These are phyloP conservation scores for Chloromyia formosa DNA, from an alignment of 2,888 invertebrate species.

Conservation along the genomic window DNA sequence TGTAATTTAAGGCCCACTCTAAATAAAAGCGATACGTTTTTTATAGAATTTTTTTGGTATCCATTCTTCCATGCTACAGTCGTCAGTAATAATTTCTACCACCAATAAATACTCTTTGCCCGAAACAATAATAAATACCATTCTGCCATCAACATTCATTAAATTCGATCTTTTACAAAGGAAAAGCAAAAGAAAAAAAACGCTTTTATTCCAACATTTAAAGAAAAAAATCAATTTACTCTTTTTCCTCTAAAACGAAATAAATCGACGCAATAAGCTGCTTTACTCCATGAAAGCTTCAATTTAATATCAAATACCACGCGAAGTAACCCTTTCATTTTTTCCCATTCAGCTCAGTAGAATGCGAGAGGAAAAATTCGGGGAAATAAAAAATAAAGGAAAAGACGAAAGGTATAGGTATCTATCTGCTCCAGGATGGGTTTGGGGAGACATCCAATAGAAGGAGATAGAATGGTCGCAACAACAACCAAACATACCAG, in stretches of 20 bases:
- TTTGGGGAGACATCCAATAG: neutral
- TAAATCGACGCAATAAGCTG: constrained; percentile 46
- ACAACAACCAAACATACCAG: constrained; percentile 3
- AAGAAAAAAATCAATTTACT: constrained; percentile 34
- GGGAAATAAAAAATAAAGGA: neutral
- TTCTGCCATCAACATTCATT: neutral
- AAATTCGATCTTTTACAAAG: constrained; percentile 25
- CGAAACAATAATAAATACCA: too few species aligned
- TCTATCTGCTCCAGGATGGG: neutral
- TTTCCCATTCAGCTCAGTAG: neutral
- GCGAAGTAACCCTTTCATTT: constrained; percentile 40
- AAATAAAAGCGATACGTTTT: too few species aligned
- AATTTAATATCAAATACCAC: constrained; percentile 45
- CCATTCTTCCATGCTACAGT: too few species aligned
- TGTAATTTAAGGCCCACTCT: too few species aligned
- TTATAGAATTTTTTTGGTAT: too few species aligned
- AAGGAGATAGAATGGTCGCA: neutral
- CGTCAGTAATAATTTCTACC: too few species aligned
- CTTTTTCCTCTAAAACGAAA: constrained; percentile 33
- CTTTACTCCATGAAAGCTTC: constrained; percentile 37
- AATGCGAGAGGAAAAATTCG: neutral
- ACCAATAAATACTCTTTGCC: too few species aligned
- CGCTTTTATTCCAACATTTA: neutral
- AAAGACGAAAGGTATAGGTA: neutral
- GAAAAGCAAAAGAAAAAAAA: too few species aligned